Base-by-base conservation (phyloP, 2,113 vertebrate genomes). In the Pogona vitticeps region DNA sequence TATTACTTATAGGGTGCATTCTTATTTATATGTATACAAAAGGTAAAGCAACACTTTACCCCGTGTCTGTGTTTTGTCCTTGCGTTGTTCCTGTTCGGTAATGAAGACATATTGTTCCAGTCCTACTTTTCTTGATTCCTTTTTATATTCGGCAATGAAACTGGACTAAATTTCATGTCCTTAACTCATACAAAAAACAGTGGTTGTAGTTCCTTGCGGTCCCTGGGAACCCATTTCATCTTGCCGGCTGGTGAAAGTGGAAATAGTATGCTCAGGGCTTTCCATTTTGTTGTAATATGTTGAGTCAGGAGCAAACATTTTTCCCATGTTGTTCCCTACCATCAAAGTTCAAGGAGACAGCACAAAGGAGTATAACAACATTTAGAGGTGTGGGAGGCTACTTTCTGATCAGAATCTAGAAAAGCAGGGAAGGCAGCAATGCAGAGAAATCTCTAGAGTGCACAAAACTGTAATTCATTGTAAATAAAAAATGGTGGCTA, bases 81-180 rank as follows among this genome's bases (percentile, higher is more conserved):
- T n/a, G n/a, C n/a, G n/a, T n/a, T n/a, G n/a, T n/a, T n/a, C n/a
- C n/a, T n/a, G n/a, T n/a, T n/a, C n/a, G n/a, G n/a, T n/a, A n/a
- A n/a, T n/a, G n/a, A n/a, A n/a, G n/a, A n/a, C n/a, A n/a, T n/a
- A n/a, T n/a, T n/a, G n/a, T n/a, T n/a, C n/a, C n/a, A n/a, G n/a
- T n/a, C n/a, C n/a, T n/a, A n/a, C n/a, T 28, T 18, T 90, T 90
- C 83, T 81, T 77, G 90, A 36, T 87, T 70, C 83, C 71, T 88
- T 46, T 26, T 83, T 85, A 80, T 63, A 20, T 65, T 26, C 73
- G 88, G 70, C 56, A 87, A n/a, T 33, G 70, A 85, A 90, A 84
- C 28, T 9, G 2, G 26, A 33, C 42, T 23, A 46, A 84, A 61
- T 28, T 26, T 70, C 79, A 71, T 40, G 40, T 33, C 70, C 67